phyloP scores from a whole-genome alignment of 2,888 invertebrate species.

The Oligia strigilis region DNA sequence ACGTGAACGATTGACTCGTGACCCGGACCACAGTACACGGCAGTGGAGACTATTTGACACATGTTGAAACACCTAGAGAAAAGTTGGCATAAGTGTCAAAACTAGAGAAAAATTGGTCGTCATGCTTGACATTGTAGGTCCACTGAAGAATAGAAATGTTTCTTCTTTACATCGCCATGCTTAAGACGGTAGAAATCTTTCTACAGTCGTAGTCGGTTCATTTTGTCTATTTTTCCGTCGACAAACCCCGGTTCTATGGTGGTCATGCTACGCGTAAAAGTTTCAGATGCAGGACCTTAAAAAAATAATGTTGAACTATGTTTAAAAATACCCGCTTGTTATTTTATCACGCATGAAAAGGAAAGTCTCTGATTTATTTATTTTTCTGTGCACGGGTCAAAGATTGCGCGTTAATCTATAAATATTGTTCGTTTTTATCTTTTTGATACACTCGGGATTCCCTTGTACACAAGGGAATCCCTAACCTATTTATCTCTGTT shows the following conservation, averaged over 20 bases:
- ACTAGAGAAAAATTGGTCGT: too few relatives aligned
- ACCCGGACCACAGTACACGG: slow-evolving; percentile 67
- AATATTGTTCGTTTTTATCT: slow-evolving; percentile 1
- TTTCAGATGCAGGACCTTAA: background rate
- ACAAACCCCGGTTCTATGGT: too few relatives aligned
- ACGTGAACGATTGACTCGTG: slow-evolving; percentile 84
- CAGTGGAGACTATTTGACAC: slow-evolving; percentile 44
- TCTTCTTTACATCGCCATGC: too few relatives aligned
- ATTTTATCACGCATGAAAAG: background rate
- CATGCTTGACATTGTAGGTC: too few relatives aligned
- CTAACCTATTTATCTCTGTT: too few relatives aligned
- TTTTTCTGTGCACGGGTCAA: slow-evolving; percentile 16
- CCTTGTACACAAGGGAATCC: background rate
- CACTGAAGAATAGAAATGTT: too few relatives aligned
- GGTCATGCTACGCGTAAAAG: background rate
- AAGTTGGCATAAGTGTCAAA: too few relatives aligned
- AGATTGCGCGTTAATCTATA: slow-evolving; percentile 4
- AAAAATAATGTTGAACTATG: background rate
- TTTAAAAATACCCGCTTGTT: background rate
- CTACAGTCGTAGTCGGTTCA: too few relatives aligned
- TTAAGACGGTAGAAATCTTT: too few relatives aligned
- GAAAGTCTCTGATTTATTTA: slow-evolving; percentile 6
- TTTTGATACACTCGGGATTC: background rate
- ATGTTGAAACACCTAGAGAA: too few relatives aligned
- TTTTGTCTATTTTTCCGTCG: too few relatives aligned